Evolutionary conservation across 2,113 vertebrate genomes (phyloP).

Genomic region (Lamprologus callipterus): DNA sequence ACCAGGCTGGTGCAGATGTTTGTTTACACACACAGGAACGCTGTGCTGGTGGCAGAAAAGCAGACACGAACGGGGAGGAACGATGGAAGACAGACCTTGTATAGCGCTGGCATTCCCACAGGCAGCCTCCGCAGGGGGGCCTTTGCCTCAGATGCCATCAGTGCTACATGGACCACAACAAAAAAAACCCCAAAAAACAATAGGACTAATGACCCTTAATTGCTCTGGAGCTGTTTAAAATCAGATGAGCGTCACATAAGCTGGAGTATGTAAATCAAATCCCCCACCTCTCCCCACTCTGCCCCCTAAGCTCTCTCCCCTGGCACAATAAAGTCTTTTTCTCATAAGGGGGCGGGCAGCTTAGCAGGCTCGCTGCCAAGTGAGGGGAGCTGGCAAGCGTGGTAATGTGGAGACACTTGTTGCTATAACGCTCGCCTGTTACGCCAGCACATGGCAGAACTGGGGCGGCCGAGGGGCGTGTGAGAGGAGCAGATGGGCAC

Average conservation of each 20-base stretch:
- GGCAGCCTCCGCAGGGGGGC: slow-evolving; percentile 42
- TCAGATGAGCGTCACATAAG: slow-evolving; percentile 70
- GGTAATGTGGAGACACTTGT: slow-evolving; percentile 76
- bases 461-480: neutral
- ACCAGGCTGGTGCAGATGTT: slow-evolving; percentile 62
- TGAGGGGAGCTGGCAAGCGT: slow-evolving; percentile 65
- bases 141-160: slow-evolving; percentile 30
- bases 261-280: slow-evolving; percentile 74
- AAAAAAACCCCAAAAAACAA: slow-evolving; percentile 39
- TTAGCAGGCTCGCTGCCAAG: slow-evolving; percentile 72
- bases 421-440: slow-evolving; percentile 69
- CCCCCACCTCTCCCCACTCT: slow-evolving; percentile 30
- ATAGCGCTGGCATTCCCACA: slow-evolving; percentile 61
- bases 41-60: slow-evolving; percentile 42
- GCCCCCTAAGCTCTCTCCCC: slow-evolving; percentile 52
- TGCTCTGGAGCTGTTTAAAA: slow-evolving; percentile 71
- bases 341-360: slow-evolving; percentile 65
- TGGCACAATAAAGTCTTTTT: slow-evolving; percentile 76
- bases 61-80: slow-evolving; percentile 25
- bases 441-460: slow-evolving; percentile 49
- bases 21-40: slow-evolving; percentile 57
- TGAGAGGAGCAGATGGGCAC: slow-evolving; percentile 48
- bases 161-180: slow-evolving; percentile 30
- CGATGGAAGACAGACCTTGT: slow-evolving; percentile 35
- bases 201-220: slow-evolving; percentile 76